A percentile compares a stretch with the other conserved stretches of the same genome.
phyloP scores from a whole-genome alignment of 2,797 vertebrate genomes.

The Xiphorhynchus erythropygius region DNA sequence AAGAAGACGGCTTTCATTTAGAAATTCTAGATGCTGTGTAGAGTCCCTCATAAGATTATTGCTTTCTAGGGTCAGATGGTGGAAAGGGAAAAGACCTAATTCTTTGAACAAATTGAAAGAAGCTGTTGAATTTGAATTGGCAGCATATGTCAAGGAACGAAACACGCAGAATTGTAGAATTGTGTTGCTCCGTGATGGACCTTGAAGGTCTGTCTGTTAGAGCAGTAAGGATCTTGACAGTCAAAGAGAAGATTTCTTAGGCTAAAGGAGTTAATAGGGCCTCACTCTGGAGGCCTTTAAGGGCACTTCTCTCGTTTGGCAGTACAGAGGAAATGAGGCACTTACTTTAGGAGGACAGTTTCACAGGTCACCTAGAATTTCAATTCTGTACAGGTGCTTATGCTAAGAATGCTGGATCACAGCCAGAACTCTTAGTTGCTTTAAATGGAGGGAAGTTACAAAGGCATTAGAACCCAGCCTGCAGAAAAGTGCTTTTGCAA shows the following conservation, averaged over 20 bases:
- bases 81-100: not conserved
- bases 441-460: not conserved
- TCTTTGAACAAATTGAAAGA: not conserved
- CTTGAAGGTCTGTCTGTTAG: not conserved
- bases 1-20: not conserved
- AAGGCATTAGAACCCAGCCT: not conserved
- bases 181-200: not conserved
- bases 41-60: not conserved
- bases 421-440: not conserved
- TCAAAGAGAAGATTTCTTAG: not conserved
- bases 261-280: not conserved
- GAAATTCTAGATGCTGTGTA: not conserved
- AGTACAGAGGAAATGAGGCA: not conserved
- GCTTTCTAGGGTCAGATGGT: slow-evolving; percentile 2
- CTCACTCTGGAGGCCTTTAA: not conserved
- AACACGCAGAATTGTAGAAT: not conserved
- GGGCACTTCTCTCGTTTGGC: not conserved
- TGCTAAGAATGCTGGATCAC: not conserved
- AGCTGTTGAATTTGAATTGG: slow-evolving; percentile 15
- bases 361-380: slow-evolving; percentile 1
- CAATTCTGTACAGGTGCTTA: not conserved
- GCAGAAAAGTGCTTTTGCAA: not conserved
- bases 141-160: not conserved
- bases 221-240: not conserved
- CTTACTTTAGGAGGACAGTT: not conserved